These are phyloP conservation scores for Magallana nippona DNA, from an alignment of 2,888 invertebrate genomes.

Conservation along the genomic window DNA sequence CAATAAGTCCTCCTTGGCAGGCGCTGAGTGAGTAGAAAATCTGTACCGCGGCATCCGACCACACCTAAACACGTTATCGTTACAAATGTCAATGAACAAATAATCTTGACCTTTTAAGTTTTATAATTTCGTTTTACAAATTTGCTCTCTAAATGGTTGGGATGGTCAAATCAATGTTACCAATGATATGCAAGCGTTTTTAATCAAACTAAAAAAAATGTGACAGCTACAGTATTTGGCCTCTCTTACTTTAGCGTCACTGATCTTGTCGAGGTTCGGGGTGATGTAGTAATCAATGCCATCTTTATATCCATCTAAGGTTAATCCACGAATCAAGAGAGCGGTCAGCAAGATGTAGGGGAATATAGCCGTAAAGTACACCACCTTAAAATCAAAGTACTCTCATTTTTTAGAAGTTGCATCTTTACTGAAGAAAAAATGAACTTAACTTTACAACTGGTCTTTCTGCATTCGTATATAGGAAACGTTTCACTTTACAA, in stretches of 20 bases:
- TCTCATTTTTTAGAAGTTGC: not conserved
- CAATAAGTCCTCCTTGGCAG: constrained; percentile 89
- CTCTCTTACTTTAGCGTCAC: constrained; percentile 60
- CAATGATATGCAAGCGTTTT: too few relatives aligned
- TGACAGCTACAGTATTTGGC: too few relatives aligned
- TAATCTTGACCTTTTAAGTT: too few relatives aligned
- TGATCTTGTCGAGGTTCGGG: constrained; percentile 67
- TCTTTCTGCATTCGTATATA: too few relatives aligned
- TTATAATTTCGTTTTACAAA: too few relatives aligned
- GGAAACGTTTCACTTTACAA: too few relatives aligned
- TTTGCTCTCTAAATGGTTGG: too few relatives aligned
- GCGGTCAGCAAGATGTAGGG: constrained; percentile 74
- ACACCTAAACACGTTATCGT: constrained; percentile 62
- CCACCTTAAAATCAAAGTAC: constrained; percentile 59
- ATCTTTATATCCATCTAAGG: constrained; percentile 66
- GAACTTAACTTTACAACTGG: constrained; percentile 48
- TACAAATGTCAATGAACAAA: not conserved
- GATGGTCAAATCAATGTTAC: too few relatives aligned
- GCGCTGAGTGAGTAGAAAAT: constrained; percentile 93
- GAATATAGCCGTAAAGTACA: constrained; percentile 72
- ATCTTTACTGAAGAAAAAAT: constrained; percentile 68
- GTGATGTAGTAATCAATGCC: constrained; percentile 72
- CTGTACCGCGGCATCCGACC: constrained; percentile 83
- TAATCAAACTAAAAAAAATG: too few relatives aligned
- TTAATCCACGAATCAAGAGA: constrained; percentile 70